A percentile compares a stretch with the other conserved stretches of the same genome.
These are phyloP conservation scores for Apamea epomidion DNA, from an alignment of 2,888 invertebrate genomes.

Conservation along the genomic window DNA sequence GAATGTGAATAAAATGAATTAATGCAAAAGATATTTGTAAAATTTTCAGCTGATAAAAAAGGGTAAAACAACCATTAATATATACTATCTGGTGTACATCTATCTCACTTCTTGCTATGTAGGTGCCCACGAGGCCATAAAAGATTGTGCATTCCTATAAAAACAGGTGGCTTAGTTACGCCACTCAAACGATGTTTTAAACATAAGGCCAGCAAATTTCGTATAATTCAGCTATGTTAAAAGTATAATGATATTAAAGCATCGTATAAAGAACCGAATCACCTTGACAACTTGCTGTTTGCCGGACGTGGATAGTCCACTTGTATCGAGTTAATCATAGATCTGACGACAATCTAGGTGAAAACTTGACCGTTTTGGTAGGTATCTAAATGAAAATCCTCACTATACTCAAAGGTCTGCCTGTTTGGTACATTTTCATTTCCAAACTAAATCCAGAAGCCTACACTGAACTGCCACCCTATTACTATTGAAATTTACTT, in stretches of 20 bases:
- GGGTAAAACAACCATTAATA: neutral
- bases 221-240: slow-evolving; percentile 48
- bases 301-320: slow-evolving; percentile 56
- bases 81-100: neutral
- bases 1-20: neutral
- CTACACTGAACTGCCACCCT: neutral
- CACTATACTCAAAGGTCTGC: neutral
- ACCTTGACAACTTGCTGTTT: slow-evolving; percentile 57
- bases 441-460: neutral
- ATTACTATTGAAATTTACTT: neutral
- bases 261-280: slow-evolving; percentile 56
- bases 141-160: slow-evolving; percentile 17
- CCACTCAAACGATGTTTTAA: slow-evolving; percentile 40
- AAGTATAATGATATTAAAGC: slow-evolving; percentile 54
- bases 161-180: slow-evolving; percentile 33
- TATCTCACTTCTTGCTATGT: slow-evolving; percentile 10
- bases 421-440: neutral
- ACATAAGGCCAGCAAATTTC: slow-evolving; percentile 44
- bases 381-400: neutral
- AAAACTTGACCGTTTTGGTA: slow-evolving; percentile 8
- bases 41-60: neutral
- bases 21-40: neutral
- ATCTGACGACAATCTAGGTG: slow-evolving; percentile 30
- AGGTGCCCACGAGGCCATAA: slow-evolving; percentile 3
- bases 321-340: slow-evolving; percentile 38